A percentile compares a stretch with the other conserved stretches of the same genome.
Evolutionary conservation across 1,140 invertebrate genomes (phyloP).

Genomic region (Chionoecetes opilio): DNA sequence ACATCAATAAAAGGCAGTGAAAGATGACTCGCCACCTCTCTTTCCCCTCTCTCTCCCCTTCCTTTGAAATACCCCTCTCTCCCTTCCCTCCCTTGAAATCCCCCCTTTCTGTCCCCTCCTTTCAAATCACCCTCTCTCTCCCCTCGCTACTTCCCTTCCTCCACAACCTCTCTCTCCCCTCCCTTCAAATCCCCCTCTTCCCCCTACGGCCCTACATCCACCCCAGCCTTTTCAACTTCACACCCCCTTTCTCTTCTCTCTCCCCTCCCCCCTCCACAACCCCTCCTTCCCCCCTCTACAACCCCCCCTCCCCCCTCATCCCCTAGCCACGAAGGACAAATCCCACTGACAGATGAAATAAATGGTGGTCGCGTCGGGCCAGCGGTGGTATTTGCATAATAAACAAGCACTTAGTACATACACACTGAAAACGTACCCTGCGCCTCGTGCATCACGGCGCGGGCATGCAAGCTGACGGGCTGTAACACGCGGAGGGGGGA

Average conservation of each 20-base stretch:
- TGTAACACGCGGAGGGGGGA: background rate
- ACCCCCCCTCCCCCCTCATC: background rate
- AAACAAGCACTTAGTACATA: constrained; percentile 72
- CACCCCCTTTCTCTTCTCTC: background rate
- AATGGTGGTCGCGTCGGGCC: constrained; percentile 43
- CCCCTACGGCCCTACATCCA: too few species aligned
- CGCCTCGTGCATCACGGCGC: constrained; percentile 47
- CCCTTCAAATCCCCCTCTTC: too few species aligned
- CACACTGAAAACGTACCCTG: constrained; percentile 40
- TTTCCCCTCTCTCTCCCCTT: too few species aligned
- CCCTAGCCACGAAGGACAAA: constrained; percentile 44
- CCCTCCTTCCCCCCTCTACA: background rate
- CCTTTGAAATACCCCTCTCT: background rate
- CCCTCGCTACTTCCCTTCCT: too few species aligned
- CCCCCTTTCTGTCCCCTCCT: background rate
- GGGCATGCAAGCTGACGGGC: background rate
- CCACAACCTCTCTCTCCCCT: background rate
- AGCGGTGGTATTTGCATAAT: constrained; percentile 69
- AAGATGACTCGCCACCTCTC: background rate
- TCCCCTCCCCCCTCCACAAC: background rate
- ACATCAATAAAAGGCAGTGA: background rate
- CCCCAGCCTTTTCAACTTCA: too few species aligned
- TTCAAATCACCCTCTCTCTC: too few species aligned
- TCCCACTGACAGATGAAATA: constrained; percentile 57
- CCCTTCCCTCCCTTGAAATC: too few species aligned